Evolutionary conservation across 1,140 invertebrate genomes (phyloP), one percentile per base, ranked within the genome.

Genomic region (Nautilus pompilius): DNA sequence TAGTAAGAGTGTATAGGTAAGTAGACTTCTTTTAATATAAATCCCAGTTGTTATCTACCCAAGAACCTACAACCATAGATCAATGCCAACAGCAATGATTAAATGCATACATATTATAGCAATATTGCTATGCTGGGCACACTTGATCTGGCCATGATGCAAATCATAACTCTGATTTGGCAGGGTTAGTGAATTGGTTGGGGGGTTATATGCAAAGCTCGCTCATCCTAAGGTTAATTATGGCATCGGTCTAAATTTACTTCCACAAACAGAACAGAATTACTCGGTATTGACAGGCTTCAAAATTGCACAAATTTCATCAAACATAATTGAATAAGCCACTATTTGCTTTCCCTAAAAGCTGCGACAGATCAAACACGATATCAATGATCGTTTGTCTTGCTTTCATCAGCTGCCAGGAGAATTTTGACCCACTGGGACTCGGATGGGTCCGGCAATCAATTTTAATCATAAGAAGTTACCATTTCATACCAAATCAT

Each of bases 231-330:
- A 63, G 63, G 68, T 73, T 70, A 73, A 73, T 73, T 73, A 73
- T 60, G 62, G 59, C 67, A 67, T 68, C 63, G 64, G 63, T 61
- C 68, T 63, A 66, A 68, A 68, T 65, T 70, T 65, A 73, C 68
- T 66, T 70, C 64, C 63, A 66, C 62, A 73, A 69, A 73, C 71
- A 70, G 56, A 63, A 67, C 49, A 66, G 71, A 73, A 73, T 73
- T 71, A 70, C 58, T 63, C 30, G 63, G 30, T 73, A 62, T 73
- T 73, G 62, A 73, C 71, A 56, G 34, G 56, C 60, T 63, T 67
- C 65, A 70, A 68, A 73, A 69, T 71, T 73, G 69, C 71, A 73
- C 71, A 73, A 73, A 73, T 73, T 71, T 69, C 71, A 73, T 71
- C 71, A 69, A 73, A 73, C 66, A 73, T 73, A 73, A 73, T 73